A percentile compares a stretch with the other conserved stretches of the same genome.
Evolutionary conservation across 1,140 invertebrate genomes (phyloP).

Genomic region (Metopolophium dirhodum): DNA sequence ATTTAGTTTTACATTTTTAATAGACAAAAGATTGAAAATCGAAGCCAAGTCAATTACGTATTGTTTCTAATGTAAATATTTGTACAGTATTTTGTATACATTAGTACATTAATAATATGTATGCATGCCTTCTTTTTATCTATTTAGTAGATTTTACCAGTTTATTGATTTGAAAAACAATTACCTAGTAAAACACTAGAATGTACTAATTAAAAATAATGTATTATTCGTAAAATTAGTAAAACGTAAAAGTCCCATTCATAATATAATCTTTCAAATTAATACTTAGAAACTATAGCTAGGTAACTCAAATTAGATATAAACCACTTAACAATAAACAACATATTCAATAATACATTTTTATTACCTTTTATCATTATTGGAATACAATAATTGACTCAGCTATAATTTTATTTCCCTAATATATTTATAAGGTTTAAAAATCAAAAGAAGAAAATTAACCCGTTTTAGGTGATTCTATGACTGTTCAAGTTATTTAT

Average conservation of each 20-base stretch:
- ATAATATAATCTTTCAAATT: neutral
- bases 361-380: neutral
- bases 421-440: neutral
- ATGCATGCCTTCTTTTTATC: neutral
- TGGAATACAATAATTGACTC: slow-evolving; percentile 9
- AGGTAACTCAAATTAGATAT: neutral
- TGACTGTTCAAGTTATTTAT: neutral
- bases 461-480: slow-evolving; percentile 12
- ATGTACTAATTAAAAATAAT: neutral
- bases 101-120: neutral
- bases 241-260: neutral
- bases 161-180: neutral
- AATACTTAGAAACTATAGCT: neutral
- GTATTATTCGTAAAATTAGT: neutral
- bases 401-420: neutral
- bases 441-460: neutral
- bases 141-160: neutral
- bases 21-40: neutral
- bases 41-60: slow-evolving; percentile 21
- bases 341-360: neutral
- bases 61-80: neutral
- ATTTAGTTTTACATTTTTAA: neutral
- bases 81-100: neutral
- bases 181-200: neutral
- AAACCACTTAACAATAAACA: neutral